Conservation (phyloP, 2,888 invertebrate species). For the Nematopogon swammerdamellus region DNA sequence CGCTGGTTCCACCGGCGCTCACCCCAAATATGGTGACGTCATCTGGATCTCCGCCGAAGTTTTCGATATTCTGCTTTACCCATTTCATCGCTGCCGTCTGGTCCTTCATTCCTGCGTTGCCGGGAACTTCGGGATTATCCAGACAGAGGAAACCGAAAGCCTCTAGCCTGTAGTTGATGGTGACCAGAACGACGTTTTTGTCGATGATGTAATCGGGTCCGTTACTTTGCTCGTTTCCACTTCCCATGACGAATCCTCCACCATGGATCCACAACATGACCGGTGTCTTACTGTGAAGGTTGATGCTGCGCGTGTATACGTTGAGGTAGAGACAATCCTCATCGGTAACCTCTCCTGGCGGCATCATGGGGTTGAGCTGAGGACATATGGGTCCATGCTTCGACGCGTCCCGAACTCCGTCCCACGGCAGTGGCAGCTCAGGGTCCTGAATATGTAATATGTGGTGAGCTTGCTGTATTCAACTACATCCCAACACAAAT, state of each 20-base stretch:
- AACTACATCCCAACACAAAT: no score
- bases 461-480: no score
- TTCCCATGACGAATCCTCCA: constrained; percentile 1
- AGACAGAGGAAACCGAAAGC: constrained; percentile 2
- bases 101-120: constrained; percentile 1
- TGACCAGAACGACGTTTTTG: constrained; percentile 1
- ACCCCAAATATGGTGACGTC: constrained; percentile 3
- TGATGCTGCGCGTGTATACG: constrained; percentile 1
- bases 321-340: constrained; percentile 3
- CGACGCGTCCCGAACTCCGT: neutral
- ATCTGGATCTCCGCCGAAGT: constrained; percentile 2
- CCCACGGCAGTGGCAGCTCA: neutral
- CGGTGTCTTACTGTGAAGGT: neutral
- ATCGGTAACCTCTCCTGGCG: no score
- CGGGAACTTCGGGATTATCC: constrained; percentile 1
- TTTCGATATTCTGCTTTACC: constrained; percentile 1
- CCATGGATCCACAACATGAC: constrained; percentile 2
- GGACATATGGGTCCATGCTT: neutral
- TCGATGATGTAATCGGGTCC: constrained; percentile 1
- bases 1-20: neutral
- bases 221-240: neutral
- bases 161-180: constrained; percentile 1
- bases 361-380: neutral
- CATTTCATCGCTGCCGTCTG: constrained; percentile 1
- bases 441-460: constrained; percentile 2